Evolutionary conservation across 2,888 invertebrate species (phyloP).

Genomic region (Leptogaster cylindrica): DNA sequence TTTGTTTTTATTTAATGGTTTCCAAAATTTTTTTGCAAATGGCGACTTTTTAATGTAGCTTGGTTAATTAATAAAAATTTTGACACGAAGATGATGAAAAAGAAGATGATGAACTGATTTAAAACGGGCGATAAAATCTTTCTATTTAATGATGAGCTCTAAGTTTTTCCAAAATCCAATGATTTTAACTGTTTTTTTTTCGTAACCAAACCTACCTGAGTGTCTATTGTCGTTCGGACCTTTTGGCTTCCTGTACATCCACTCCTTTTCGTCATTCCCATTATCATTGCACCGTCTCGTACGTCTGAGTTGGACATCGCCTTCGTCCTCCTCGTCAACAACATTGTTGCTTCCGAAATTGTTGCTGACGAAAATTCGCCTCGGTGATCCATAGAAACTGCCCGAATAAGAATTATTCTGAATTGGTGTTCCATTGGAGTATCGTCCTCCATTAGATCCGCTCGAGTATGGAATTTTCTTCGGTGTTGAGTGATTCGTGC

Average conservation of each 20-base stretch:
- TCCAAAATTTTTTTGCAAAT: too few species aligned
- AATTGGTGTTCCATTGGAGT: constrained; percentile 58
- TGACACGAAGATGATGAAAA: too few species aligned
- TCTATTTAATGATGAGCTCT: too few species aligned
- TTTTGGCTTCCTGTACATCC: constrained; percentile 60
- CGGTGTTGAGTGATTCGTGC: constrained; percentile 61
- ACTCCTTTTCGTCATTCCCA: constrained; percentile 59
- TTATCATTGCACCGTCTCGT: constrained; percentile 57
- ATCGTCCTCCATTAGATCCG: constrained; percentile 43
- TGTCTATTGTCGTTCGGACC: constrained; percentile 61
- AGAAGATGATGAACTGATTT: too few species aligned
- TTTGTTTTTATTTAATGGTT: too few species aligned
- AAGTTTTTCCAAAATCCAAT: too few species aligned
- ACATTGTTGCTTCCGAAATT: constrained; percentile 59
- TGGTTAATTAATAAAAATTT: too few species aligned
- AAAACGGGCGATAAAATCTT: too few species aligned
- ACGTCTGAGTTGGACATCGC: constrained; percentile 59
- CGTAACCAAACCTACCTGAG: constrained; percentile 55
- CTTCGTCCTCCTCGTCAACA: constrained; percentile 59
- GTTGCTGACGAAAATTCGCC: constrained; percentile 59
- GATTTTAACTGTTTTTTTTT: too few species aligned
- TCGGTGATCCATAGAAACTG: constrained; percentile 58
- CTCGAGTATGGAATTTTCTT: constrained; percentile 58
- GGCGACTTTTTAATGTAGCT: too few species aligned
- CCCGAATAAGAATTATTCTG: constrained; percentile 59